Percentiles rank a stretch among this genome's conserved stretches.
Conservation (phyloP, 2,888 invertebrate species). For the Platycheirus albimanus region DNA sequence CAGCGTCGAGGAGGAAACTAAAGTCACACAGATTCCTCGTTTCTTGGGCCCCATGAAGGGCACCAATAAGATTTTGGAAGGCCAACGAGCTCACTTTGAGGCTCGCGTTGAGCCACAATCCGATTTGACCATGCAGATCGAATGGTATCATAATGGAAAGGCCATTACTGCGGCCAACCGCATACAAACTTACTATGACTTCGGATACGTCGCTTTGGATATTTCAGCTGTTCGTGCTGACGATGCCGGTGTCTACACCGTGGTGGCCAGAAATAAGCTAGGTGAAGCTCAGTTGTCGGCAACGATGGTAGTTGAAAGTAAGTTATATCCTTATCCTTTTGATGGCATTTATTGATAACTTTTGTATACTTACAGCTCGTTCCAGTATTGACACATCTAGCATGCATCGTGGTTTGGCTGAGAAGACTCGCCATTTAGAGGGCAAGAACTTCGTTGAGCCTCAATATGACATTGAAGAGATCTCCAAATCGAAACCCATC, state of each 20-base stretch:
- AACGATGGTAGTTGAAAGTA: slow-evolving; percentile 94
- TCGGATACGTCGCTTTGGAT: slow-evolving; percentile 98
- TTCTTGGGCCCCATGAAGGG: slow-evolving; percentile 95
- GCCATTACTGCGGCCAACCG: slow-evolving; percentile 94
- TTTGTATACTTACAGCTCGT: slow-evolving; percentile 86
- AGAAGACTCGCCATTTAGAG: slow-evolving; percentile 94
- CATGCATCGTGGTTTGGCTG: slow-evolving; percentile 93
- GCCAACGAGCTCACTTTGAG: slow-evolving; percentile 97
- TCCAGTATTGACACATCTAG: slow-evolving; percentile 94
- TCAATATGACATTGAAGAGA: slow-evolving; percentile 94
- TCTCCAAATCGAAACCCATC: slow-evolving; percentile 96
- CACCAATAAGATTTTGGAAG: slow-evolving; percentile 96
- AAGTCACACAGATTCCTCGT: slow-evolving; percentile 91
- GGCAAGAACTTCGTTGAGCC: slow-evolving; percentile 93
- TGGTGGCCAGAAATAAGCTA: slow-evolving; percentile 94
- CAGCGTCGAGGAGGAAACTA: slow-evolving; percentile 88
- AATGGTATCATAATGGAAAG: slow-evolving; percentile 98
- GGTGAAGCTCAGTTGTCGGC: slow-evolving; percentile 94
- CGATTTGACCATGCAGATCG: slow-evolving; percentile 95
- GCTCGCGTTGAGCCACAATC: slow-evolving; percentile 97
- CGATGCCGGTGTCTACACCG: slow-evolving; percentile 96
- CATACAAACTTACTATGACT: slow-evolving; percentile 97
- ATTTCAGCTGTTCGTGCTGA: slow-evolving; percentile 95
- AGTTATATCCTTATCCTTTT: slow-evolving; percentile 81
- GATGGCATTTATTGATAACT: background rate